Conservation (phyloP, 2,888 invertebrate genomes). For the Zonitis immaculata region DNA sequence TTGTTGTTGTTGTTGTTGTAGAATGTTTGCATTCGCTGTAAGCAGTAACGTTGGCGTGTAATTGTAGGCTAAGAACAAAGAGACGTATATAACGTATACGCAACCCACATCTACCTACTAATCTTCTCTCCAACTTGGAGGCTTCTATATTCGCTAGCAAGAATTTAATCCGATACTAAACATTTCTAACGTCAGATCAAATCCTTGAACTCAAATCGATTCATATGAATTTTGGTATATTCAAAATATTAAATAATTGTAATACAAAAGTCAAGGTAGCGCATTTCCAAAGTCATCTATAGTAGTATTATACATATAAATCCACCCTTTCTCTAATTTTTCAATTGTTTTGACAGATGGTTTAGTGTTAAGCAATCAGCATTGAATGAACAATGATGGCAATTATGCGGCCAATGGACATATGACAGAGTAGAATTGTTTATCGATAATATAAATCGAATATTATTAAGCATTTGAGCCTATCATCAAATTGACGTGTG, state of each 20-base stretch:
- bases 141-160: background rate
- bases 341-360: slow-evolving; percentile 2
- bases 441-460: slow-evolving; percentile 12
- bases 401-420: slow-evolving; percentile 5
- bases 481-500: slow-evolving; percentile 20
- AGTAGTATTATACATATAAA: background rate
- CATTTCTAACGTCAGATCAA: background rate
- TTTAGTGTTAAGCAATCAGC: slow-evolving; percentile 6
- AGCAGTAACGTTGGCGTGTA: background rate
- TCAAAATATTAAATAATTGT: too few relatives aligned
- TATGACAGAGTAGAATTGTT: slow-evolving; percentile 9
- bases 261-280: too few relatives aligned
- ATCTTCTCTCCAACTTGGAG: background rate
- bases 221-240: too few relatives aligned
- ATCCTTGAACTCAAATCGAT: background rate
- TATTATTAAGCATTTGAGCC: slow-evolving; percentile 9
- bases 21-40: background rate
- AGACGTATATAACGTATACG: too few relatives aligned
- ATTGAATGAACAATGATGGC: slow-evolving; percentile 4
- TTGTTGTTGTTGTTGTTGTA: background rate
- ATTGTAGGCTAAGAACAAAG: background rate
- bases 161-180: background rate
- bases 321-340: slow-evolving; percentile 1
- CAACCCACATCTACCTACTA: background rate
- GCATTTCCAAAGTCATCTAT: slow-evolving; percentile 3